Percentiles rank a stretch among this genome's conserved stretches.
Evolutionary conservation across 2,797 vertebrate species (phyloP).

Genomic region (Urocyon cinereoargenteus): DNA sequence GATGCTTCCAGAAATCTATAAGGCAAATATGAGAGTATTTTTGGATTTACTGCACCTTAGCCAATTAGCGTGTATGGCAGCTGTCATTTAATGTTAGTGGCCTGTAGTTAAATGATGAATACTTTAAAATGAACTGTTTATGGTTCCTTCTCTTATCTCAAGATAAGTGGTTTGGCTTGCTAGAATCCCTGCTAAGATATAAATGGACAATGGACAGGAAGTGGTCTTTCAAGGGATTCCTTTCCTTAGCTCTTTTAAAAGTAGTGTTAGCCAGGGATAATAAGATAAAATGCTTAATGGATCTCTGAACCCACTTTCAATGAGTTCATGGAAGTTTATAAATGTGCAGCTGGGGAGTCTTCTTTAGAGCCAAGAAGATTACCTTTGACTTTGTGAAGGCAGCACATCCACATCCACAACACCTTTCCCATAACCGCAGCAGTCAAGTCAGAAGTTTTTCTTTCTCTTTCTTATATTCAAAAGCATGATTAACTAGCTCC

Average conservation of each 20-base stretch:
- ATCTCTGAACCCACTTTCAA: neutral
- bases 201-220: conserved; percentile 38
- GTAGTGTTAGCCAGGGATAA: neutral
- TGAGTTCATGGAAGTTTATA: neutral
- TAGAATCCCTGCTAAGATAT: neutral
- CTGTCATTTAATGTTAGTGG: conserved; percentile 47
- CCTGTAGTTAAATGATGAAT: neutral
- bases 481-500: neutral
- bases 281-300: neutral
- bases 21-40: conserved; percentile 11
- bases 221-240: conserved; percentile 8
- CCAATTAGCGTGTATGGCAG: conserved; percentile 50
- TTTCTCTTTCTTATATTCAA: neutral
- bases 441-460: neutral
- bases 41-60: conserved; percentile 42
- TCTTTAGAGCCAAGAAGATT: neutral
- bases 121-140: conserved; percentile 28
- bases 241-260: conserved; percentile 49
- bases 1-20: conserved; percentile 45
- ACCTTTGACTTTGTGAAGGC: neutral
- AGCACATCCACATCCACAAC: neutral
- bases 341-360: neutral
- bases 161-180: conserved; percentile 6
- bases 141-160: conserved; percentile 3
- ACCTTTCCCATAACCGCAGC: neutral